A percentile compares a stretch with the other conserved stretches of the same genome.
phyloP scores from a whole-genome alignment of 2,888 invertebrate genomes.

The Oxytorus armatus region DNA sequence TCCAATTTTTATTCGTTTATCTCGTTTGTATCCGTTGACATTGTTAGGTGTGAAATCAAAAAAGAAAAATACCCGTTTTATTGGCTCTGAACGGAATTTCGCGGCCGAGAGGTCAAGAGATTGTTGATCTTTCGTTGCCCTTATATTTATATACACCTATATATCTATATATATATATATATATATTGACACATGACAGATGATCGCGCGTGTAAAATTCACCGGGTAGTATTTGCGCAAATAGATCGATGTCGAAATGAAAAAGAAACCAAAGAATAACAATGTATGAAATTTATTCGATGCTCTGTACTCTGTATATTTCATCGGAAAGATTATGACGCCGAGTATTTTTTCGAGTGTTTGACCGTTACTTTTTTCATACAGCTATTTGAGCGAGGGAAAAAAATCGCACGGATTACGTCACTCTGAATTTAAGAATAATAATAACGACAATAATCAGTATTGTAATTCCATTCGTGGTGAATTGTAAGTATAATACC shows the following conservation, averaged over 20 bases:
- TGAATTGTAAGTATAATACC: too few relatives aligned
- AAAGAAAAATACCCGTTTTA: conserved; percentile 11
- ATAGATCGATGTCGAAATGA: not conserved
- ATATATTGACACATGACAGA: conserved; percentile 51
- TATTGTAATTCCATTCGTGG: too few relatives aligned
- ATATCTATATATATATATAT: not conserved
- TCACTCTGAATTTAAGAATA: too few relatives aligned
- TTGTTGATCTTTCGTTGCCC: conserved; percentile 6
- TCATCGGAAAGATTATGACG: too few relatives aligned
- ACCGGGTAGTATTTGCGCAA: conserved; percentile 12
- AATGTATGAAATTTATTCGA: not conserved
- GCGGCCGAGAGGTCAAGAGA: conserved; percentile 37
- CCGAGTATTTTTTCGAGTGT: too few relatives aligned
- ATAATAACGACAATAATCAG: too few relatives aligned
- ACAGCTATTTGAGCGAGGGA: not conserved
- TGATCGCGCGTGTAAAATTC: conserved; percentile 1
- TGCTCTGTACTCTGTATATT: not conserved
- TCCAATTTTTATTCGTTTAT: not conserved
- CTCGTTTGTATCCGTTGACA: not conserved
- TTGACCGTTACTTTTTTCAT: not conserved
- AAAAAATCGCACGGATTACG: conserved; percentile 1
- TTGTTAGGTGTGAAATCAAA: not conserved
- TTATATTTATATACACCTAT: not conserved
- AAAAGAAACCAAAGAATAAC: not conserved
- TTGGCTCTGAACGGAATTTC: conserved; percentile 4